Base-by-base conservation (phyloP, 2,888 invertebrate species). In the Drosophila neonasuta region DNA sequence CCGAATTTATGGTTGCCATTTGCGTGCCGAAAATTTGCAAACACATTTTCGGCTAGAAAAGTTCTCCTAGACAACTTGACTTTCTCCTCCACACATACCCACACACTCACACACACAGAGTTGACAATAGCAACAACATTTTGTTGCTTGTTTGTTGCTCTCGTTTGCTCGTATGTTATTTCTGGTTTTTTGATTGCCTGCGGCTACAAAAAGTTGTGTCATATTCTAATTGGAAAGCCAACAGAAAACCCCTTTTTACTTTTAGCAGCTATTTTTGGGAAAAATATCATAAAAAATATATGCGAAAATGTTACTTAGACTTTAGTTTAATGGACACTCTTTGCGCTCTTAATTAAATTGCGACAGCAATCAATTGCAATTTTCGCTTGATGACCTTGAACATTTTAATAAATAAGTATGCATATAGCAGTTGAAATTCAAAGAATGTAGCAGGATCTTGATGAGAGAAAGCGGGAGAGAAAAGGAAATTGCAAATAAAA, bases 401-500 rank as follows among this genome's bases (percentile, higher is more conserved):
- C 44, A 54, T 51, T 39, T 8, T 30, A 54, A 41, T 42, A 50
- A 54, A 72, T 55, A 24, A 24, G 6, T 24, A 1, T 24, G 24
- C 24, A 15, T 15, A 15, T 15, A 15, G 54, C 51, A 60, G 34
- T 13, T 45, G 2, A 13, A 41, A 3, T 15, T 3, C 15, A 39
- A 3, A 41, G 17, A 48, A 44, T 66, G 44, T 56, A 44, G 71
- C 48, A 10, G n/a, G 8, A 62, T 41, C 30, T 32, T 13, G 62
- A 48, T 34, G 41, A 30, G 32, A 59, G 34, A 29, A 32, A 42
- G 24, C 32, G 57, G 11, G 41, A 57, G 55, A 54, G 30, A 49
- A 62, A 34, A 49, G 66, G 62, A 66, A 70, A 67, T 72, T 42
- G 57, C 65, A 69, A 71, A 86, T 74, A 80, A 86, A 87, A 83